These are phyloP conservation scores for Ormyrus rosae DNA, from an alignment of 2,888 invertebrate genomes.

Conservation along the genomic window DNA sequence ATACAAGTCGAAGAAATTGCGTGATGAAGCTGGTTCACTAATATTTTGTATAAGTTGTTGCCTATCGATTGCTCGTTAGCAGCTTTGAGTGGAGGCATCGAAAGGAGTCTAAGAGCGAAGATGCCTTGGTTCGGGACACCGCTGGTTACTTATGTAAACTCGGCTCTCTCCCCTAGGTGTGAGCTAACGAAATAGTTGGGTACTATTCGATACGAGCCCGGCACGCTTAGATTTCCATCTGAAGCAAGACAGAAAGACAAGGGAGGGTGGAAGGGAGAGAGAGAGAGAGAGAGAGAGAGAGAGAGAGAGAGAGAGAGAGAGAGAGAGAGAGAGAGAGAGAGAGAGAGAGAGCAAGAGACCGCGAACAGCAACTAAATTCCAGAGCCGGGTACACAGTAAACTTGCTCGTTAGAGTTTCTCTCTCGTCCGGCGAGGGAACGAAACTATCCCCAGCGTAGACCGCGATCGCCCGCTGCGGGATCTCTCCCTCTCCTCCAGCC, in stretches of 20 bases:
- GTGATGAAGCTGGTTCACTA: no score
- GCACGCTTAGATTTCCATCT: conserved; percentile 48
- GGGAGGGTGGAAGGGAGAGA: conserved; percentile 33
- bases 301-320: conserved; percentile 41
- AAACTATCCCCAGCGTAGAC: conserved; percentile 55
- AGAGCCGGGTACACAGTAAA: conserved; percentile 48
- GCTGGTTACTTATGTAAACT: conserved; percentile 33
- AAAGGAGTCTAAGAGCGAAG: no score
- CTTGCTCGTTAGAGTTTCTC: conserved; percentile 59
- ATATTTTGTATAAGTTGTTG: no score
- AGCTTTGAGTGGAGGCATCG: neutral
- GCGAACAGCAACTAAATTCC: conserved; percentile 53
- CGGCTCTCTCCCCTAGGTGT: conserved; percentile 9
- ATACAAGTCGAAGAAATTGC: no score
- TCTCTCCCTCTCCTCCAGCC: neutral
- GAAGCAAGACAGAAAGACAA: conserved; percentile 9
- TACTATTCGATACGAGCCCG: conserved; percentile 61
- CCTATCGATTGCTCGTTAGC: conserved; percentile 40
- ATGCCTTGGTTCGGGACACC: no score
- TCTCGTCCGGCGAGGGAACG: conserved; percentile 24
- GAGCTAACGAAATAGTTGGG: conserved; percentile 62
- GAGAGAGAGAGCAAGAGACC: conserved; percentile 45
- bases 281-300: conserved; percentile 34
- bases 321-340: conserved; percentile 32
- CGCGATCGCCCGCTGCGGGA: conserved; percentile 8